These are phyloP conservation scores for Monopis laevigella DNA, from an alignment of 2,888 invertebrate species.

Conservation along the genomic window DNA sequence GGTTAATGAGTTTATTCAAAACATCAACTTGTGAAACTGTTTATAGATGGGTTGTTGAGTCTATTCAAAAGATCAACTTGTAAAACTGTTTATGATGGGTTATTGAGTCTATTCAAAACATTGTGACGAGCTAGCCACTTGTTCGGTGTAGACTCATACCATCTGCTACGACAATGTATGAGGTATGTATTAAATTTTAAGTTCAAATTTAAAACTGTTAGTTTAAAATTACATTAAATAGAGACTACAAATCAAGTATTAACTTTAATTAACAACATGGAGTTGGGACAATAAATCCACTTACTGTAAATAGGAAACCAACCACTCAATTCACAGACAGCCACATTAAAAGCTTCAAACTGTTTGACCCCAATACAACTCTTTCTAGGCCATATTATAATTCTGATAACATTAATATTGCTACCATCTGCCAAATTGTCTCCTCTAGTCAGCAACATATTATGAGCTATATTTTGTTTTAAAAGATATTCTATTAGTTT, in stretches of 20 bases:
- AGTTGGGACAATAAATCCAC: constrained; percentile 25
- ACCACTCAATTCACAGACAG: constrained; percentile 81
- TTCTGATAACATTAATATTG: constrained; percentile 48
- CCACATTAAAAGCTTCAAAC: constrained; percentile 70
- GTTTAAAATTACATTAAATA: background rate
- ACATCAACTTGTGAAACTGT: too few relatives aligned
- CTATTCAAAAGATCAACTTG: too few relatives aligned
- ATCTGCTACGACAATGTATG: too few relatives aligned
- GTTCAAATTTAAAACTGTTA: too few relatives aligned
- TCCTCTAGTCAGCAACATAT: constrained; percentile 75
- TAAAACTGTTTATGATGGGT: too few relatives aligned
- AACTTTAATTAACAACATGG: constrained; percentile 1
- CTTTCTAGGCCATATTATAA: constrained; percentile 75
- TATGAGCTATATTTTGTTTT: constrained; percentile 74
- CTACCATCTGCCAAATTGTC: constrained; percentile 24
- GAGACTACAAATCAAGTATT: background rate
- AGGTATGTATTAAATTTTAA: too few relatives aligned
- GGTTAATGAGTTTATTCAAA: too few relatives aligned
- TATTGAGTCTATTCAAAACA: too few relatives aligned
- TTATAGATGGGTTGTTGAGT: too few relatives aligned
- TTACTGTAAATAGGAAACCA: constrained; percentile 77
- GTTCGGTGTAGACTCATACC: too few relatives aligned
- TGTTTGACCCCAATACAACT: constrained; percentile 66
- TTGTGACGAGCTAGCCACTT: too few relatives aligned
- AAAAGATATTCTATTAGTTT: constrained; percentile 67